phyloP scores from a whole-genome alignment of 2,888 invertebrate species.

The Clepsis dumicolana region DNA sequence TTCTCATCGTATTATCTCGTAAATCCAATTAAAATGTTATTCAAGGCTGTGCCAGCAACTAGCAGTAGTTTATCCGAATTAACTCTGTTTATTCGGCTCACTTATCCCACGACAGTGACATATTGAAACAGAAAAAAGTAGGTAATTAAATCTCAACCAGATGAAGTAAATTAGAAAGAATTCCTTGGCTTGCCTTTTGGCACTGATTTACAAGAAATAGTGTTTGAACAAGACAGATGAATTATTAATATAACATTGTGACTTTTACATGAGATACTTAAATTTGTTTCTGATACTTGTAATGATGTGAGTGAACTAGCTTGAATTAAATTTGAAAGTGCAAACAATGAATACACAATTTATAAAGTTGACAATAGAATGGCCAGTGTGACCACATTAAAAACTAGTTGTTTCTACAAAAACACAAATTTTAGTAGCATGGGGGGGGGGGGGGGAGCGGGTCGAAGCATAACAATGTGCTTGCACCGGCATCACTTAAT shows the following conservation, averaged over 20 bases:
- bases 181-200: constrained; percentile 37
- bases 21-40: neutral
- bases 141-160: constrained; percentile 27
- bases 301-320: neutral
- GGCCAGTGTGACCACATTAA: neutral
- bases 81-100: constrained; percentile 6
- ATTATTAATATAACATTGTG: constrained; percentile 22
- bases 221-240: constrained; percentile 21
- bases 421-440: constrained; percentile 11
- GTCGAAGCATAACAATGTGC: constrained; percentile 43
- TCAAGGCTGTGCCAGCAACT: neutral
- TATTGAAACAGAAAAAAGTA: constrained; percentile 21
- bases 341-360: neutral
- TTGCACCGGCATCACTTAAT: constrained; percentile 32
- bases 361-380: neutral
- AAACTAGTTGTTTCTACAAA: constrained; percentile 6
- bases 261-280: constrained; percentile 6
- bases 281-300: neutral
- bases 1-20: neutral
- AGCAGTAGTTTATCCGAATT: neutral
- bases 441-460: constrained; percentile 43
- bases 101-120: constrained; percentile 7
- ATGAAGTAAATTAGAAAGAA: constrained; percentile 36
- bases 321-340: neutral
- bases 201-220: constrained; percentile 34